Conservation (phyloP, 2,797 vertebrate genomes). For the Adelosebastes latens region DNA sequence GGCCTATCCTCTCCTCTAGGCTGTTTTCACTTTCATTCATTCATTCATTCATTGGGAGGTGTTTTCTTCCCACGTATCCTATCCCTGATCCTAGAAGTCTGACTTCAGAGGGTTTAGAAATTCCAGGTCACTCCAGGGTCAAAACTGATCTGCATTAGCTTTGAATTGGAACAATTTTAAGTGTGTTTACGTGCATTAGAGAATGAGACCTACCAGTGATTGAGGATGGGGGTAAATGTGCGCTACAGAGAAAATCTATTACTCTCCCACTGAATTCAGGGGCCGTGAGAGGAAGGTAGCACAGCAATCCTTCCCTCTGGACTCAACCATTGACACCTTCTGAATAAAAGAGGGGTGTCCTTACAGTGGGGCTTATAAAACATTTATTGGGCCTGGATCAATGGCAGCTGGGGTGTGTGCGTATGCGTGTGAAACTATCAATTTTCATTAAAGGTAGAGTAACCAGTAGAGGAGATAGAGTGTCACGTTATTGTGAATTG, state of each 20-base stretch:
- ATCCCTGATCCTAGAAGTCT: neutral
- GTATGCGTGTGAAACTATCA: constrained; percentile 56
- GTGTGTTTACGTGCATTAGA: neutral
- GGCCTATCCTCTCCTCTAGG: neutral
- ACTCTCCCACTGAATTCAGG: constrained; percentile 20
- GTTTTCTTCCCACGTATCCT: neutral
- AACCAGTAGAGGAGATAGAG: constrained; percentile 61
- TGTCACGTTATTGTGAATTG: constrained; percentile 71
- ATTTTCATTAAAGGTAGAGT: constrained; percentile 68
- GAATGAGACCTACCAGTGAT: neutral
- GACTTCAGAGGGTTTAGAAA: constrained; percentile 19
- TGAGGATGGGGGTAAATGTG: constrained; percentile 6
- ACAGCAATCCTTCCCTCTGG: constrained; percentile 25
- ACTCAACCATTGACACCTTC: constrained; percentile 47
- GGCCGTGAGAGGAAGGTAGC: neutral
- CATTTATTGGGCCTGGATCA: constrained; percentile 72
- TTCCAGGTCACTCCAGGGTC: constrained; percentile 27
- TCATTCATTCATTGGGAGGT: neutral
- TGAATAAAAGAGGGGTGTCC: constrained; percentile 39
- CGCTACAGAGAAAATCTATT: constrained; percentile 12
- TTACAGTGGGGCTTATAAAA: constrained; percentile 66
- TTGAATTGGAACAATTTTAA: constrained; percentile 26
- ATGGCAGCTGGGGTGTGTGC: constrained; percentile 44
- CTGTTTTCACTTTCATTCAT: constrained; percentile 16
- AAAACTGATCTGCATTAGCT: constrained; percentile 18